These are phyloP conservation scores for Megalops cyprinoides DNA, from an alignment of 2,797 vertebrate genomes.

Conservation along the genomic window DNA sequence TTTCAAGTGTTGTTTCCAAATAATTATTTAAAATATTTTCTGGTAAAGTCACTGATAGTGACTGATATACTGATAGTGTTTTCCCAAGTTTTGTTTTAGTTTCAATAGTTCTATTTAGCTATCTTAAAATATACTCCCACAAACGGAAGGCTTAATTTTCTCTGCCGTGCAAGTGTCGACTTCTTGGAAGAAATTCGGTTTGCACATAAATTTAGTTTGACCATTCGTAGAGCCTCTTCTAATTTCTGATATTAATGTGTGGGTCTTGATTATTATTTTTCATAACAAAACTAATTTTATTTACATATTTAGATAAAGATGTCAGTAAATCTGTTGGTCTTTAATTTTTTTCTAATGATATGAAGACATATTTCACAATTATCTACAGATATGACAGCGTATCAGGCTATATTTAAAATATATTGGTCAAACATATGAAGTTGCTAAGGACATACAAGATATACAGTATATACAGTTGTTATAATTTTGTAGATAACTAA, in stretches of 20 bases:
- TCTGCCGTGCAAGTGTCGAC: neutral
- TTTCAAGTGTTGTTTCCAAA: neutral
- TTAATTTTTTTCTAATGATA: neutral
- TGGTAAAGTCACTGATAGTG: neutral
- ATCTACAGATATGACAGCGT: neutral
- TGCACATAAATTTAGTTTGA: neutral
- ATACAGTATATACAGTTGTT: neutral
- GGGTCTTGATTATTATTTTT: too few relatives aligned
- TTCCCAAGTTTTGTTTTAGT: neutral
- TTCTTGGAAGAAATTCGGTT: neutral
- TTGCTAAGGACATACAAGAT: neutral
- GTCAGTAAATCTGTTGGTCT: too few relatives aligned
- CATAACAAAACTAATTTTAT: too few relatives aligned
- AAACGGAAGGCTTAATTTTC: neutral
- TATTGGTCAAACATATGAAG: neutral
- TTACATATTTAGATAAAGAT: too few relatives aligned
- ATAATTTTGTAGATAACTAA: neutral
- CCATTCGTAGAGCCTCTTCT: too few relatives aligned
- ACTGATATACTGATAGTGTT: neutral
- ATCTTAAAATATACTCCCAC: neutral
- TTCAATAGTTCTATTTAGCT: neutral
- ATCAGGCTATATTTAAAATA: neutral
- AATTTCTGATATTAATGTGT: too few relatives aligned
- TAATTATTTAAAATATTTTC: neutral
- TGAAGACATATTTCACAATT: neutral